Evolutionary conservation across 2,113 vertebrate genomes (phyloP).

Genomic region (Ploceus nigricollis): DNA sequence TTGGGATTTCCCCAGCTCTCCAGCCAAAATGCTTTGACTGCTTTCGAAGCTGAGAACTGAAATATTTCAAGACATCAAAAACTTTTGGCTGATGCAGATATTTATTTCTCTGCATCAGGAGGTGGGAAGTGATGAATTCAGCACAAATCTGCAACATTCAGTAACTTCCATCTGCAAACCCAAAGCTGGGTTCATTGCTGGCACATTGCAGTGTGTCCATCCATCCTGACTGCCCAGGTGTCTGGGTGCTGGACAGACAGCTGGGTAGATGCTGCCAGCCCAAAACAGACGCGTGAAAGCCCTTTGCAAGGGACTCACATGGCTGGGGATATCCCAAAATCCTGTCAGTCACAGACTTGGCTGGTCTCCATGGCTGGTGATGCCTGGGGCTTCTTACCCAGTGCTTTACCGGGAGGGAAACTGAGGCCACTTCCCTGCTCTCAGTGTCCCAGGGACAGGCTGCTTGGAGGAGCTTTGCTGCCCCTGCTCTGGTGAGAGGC

Average conservation of each 20-base stretch:
- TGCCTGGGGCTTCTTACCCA: not conserved
- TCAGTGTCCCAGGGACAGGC: not conserved
- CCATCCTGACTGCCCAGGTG: not conserved
- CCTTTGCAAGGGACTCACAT: not conserved
- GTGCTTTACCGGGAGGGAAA: not conserved
- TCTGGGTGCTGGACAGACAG: not conserved
- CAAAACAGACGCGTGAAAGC: not conserved
- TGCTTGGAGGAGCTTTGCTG: not conserved
- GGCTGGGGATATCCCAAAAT: not conserved
- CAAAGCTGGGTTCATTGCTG: fast-evolving
- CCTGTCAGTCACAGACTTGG: not conserved
- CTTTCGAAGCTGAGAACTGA: not conserved
- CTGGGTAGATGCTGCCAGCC: not conserved
- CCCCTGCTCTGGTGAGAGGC: not conserved
- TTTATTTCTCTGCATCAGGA: not conserved
- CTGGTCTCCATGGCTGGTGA: not conserved
- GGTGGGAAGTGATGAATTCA: not conserved
- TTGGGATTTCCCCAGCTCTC: not conserved
- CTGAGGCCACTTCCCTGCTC: not conserved
- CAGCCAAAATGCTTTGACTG: not conserved
- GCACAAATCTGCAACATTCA: not conserved
- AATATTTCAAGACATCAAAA: not conserved
- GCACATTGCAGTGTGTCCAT: not conserved
- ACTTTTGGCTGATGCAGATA: not conserved
- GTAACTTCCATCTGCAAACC: not conserved